Evolutionary conservation across 2,888 invertebrate species (phyloP).

Genomic region (Hyalella azteca): DNA sequence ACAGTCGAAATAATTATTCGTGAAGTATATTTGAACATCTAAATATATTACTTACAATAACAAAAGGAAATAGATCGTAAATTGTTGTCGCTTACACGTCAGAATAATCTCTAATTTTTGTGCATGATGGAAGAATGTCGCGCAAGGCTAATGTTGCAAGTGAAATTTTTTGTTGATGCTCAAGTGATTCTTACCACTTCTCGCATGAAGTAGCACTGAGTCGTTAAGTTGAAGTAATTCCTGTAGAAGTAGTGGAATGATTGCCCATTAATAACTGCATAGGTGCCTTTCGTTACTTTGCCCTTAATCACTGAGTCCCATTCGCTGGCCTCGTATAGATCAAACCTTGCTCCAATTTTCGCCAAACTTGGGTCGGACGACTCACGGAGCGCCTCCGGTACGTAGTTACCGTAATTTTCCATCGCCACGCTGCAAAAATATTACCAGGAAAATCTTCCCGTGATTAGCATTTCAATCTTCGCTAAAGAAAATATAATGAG

Average conservation of each 20-base stretch:
- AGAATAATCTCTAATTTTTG: too few species aligned
- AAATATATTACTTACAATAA: too few species aligned
- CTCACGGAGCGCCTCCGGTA: conserved; percentile 42
- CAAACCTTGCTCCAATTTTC: conserved; percentile 37
- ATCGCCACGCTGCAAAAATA: conserved; percentile 47
- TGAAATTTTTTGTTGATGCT: too few species aligned
- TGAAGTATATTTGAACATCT: too few species aligned
- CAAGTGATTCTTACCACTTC: conserved; percentile 29
- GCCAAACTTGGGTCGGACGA: conserved; percentile 39
- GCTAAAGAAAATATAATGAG: too few species aligned
- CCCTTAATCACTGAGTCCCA: background rate
- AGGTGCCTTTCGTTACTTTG: background rate
- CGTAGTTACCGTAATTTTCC: conserved; percentile 52
- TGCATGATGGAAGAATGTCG: too few species aligned
- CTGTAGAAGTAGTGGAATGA: background rate
- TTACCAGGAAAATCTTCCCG: too few species aligned
- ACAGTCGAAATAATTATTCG: too few species aligned
- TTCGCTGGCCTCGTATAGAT: background rate
- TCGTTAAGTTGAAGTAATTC: background rate
- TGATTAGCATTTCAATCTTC: too few species aligned
- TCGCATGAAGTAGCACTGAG: conserved; percentile 3
- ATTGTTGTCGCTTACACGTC: too few species aligned
- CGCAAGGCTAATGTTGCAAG: too few species aligned
- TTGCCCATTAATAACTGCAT: background rate
- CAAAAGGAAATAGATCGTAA: too few species aligned